phyloP scores from a whole-genome alignment of 2,797 vertebrate genomes.

The Rhynchonycteris naso region DNA sequence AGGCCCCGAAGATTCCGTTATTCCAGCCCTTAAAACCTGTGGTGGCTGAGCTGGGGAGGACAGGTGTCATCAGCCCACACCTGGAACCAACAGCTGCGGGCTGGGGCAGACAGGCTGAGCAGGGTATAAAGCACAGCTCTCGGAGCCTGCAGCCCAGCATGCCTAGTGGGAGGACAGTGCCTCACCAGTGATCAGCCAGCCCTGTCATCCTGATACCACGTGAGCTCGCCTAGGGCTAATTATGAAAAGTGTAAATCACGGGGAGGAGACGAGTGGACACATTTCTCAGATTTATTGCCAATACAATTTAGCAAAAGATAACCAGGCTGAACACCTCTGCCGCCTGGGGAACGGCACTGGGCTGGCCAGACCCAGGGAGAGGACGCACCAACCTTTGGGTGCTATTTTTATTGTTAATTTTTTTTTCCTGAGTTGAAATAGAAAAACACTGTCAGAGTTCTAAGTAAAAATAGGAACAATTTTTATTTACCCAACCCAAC shows the following conservation, averaged over 20 bases:
- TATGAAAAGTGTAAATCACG: constrained; percentile 52
- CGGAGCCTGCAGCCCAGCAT: neutral
- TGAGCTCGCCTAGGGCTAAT: neutral
- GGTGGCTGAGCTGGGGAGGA: rapidly evolving
- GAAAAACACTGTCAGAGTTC: neutral
- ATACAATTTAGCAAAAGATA: constrained; percentile 30
- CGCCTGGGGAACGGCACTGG: neutral
- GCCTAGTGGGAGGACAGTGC: neutral
- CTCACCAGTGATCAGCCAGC: neutral
- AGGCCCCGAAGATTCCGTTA: neutral
- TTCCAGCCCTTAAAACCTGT: neutral
- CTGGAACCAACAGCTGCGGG: rapidly evolving
- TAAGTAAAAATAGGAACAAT: neutral
- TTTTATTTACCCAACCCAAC: no score
- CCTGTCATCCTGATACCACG: neutral
- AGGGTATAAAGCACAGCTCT: neutral
- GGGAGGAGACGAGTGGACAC: neutral
- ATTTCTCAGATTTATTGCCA: constrained; percentile 40
- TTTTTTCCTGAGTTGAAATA: neutral
- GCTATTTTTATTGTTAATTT: neutral
- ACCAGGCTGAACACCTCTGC: neutral
- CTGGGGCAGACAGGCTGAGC: rapidly evolving
- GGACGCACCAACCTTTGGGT: rapidly evolving
- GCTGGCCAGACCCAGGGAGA: rapidly evolving
- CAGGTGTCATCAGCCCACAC: neutral